Base-by-base conservation (phyloP, 2,888 invertebrate species). In the Hirtodrosophila cameraria region DNA sequence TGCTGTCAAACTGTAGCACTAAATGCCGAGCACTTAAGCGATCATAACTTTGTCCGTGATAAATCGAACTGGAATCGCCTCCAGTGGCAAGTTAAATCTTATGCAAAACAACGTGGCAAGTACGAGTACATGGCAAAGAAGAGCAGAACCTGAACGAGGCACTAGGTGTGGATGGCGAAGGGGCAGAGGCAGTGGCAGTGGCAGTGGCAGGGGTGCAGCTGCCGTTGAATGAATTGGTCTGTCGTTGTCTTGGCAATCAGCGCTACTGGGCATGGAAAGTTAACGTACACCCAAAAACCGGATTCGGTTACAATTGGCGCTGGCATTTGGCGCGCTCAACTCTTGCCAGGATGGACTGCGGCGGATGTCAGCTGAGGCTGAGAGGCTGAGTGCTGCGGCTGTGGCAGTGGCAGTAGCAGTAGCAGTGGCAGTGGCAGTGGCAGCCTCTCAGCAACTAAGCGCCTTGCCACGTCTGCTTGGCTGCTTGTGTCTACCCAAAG, bases 241-340 rank as follows among this genome's bases (percentile, higher is more conserved):
- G 36, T 28, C 41, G 45, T 49, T 50, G 62, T 69, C 50, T 48
- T 50, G 30, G 72, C 85, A 85, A 81, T 85, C 80, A 85, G 68
- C 64, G 82, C 82, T 82, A 82, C 86, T 62, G 86, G 86, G 82
- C 86, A 86, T 74, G 62, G 75, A 81, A 86, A 82, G 86, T 86
- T 77, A 77, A 70, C 73, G 74, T 65, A 46, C 45, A 59, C 43
- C 69, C 61, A 54, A 62, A 79, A 82, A 83, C 82, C 81, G 82
- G 82, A 69, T 86, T 80, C 52, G 73, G 79, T 76, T 83, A 65
- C 83, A 78, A 82, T 53, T 75, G 75, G 45, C 53, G 54, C 54
- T 64, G 63, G 59, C 55, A 58, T 20, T 71, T 68, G 59, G 39
- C 42, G 52, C 58, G 49, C 50, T 52, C 33, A 31, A 46, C 46